Evolutionary conservation across 2,113 vertebrate species (phyloP).

Genomic region (Mugil cephalus): DNA sequence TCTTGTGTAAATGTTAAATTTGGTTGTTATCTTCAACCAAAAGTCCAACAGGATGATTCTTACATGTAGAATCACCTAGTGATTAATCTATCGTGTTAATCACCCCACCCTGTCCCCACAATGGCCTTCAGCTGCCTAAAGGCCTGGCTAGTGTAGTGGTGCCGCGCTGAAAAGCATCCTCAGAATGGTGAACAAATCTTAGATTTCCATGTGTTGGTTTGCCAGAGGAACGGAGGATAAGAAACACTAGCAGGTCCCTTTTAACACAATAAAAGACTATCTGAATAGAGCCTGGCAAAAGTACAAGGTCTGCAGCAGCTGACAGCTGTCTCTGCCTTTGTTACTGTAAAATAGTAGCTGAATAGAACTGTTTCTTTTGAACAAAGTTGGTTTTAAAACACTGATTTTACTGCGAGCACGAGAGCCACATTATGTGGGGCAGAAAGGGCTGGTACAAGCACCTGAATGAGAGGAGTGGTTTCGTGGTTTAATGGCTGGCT

Average conservation of each 20-base stretch:
- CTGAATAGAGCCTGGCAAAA: constrained; percentile 70
- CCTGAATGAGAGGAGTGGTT: background rate
- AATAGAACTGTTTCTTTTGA: constrained; percentile 54
- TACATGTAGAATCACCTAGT: too few species aligned
- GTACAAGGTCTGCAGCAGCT: constrained; percentile 62
- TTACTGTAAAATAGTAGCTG: constrained; percentile 48
- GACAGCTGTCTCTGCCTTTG: constrained; percentile 79
- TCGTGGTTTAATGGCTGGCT: background rate
- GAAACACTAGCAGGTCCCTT: constrained; percentile 60
- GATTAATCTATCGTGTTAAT: constrained; percentile 43
- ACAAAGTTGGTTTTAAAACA: constrained; percentile 51
- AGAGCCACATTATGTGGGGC: background rate
- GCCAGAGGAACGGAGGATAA: constrained; percentile 51
- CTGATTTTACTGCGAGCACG: background rate
- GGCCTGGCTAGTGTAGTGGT: constrained; percentile 42
- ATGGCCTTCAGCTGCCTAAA: constrained; percentile 49
- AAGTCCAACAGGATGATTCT: background rate
- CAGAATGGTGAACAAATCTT: constrained; percentile 35
- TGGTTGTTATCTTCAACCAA: background rate
- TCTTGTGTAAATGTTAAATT: background rate
- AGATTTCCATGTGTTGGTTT: constrained; percentile 44
- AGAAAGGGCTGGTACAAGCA: background rate
- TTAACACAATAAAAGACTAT: constrained; percentile 59
- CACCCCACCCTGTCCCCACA: constrained; percentile 50
- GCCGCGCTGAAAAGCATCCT: constrained; percentile 28